phyloP scores from a whole-genome alignment of 2,888 invertebrate species.

The Pyrochroa serraticornis region DNA sequence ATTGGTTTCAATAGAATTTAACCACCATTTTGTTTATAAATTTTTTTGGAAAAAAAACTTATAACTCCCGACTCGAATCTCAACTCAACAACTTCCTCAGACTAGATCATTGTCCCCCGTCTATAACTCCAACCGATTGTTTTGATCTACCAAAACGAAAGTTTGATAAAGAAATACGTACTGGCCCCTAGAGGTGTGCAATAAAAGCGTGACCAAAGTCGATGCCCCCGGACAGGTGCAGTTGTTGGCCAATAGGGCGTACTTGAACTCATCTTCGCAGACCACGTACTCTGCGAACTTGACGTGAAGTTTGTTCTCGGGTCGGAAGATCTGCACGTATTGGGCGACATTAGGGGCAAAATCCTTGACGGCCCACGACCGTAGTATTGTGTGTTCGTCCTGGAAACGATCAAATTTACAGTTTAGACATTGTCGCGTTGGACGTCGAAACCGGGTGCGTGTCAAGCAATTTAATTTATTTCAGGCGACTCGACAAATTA shows the following conservation, averaged over 20 bases:
- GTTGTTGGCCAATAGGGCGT: slow-evolving; percentile 96
- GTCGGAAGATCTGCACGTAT: slow-evolving; percentile 97
- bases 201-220: slow-evolving; percentile 90
- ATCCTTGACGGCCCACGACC: slow-evolving; percentile 98
- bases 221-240: slow-evolving; percentile 98
- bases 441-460: background rate
- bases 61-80: no score
- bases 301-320: slow-evolving; percentile 97
- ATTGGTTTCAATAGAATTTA: no score
- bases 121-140: background rate
- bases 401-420: slow-evolving; percentile 47
- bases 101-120: background rate
- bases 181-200: slow-evolving; percentile 98
- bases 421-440: background rate
- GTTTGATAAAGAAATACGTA: slow-evolving; percentile 66
- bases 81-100: no score
- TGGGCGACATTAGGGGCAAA: slow-evolving; percentile 96
- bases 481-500: background rate
- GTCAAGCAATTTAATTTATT: slow-evolving; percentile 5
- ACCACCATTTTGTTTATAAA: no score
- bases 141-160: background rate
- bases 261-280: slow-evolving; percentile 99
- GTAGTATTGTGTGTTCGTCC: slow-evolving; percentile 77
- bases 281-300: slow-evolving; percentile 99
- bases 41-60: no score